These are phyloP conservation scores for Odontomyia ornata DNA, from an alignment of 2,888 invertebrate genomes.

Conservation along the genomic window DNA sequence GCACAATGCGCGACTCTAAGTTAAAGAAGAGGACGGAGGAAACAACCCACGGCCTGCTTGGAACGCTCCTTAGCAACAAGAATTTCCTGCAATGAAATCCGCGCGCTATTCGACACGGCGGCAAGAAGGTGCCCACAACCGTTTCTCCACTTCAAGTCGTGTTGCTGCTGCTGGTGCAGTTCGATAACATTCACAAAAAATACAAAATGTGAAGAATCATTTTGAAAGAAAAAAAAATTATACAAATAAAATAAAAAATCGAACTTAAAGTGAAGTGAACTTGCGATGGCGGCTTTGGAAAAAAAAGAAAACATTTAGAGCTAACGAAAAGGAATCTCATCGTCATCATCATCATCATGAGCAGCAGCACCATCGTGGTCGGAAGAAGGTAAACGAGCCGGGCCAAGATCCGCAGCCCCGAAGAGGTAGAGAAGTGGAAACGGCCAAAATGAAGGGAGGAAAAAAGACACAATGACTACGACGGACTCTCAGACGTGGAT, in stretches of 20 bases:
- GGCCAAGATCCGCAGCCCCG: slow-evolving; percentile 15
- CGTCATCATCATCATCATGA: slow-evolving; percentile 13
- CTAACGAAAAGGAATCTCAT: slow-evolving; percentile 24
- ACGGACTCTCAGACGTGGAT: slow-evolving; percentile 5
- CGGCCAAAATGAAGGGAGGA: slow-evolving; percentile 1
- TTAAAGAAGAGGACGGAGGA: not conserved
- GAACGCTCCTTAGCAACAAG: slow-evolving; percentile 29
- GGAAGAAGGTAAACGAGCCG: slow-evolving; percentile 9
- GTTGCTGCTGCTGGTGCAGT: not conserved
- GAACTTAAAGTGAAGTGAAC: not conserved
- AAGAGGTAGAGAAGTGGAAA: slow-evolving; percentile 20
- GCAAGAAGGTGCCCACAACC: not conserved
- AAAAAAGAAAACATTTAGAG: not conserved
- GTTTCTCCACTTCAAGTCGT: not conserved
- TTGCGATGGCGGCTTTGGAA: not conserved
- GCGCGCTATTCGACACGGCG: slow-evolving; percentile 30
- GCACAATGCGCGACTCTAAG: not conserved
- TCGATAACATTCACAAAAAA: slow-evolving; percentile 9
- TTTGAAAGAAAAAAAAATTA: not conserved
- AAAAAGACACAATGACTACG: slow-evolving; percentile 6
- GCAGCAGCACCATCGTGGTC: not conserved
- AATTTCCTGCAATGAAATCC: slow-evolving; percentile 19
- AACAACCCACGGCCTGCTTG: not conserved
- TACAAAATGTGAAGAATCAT: not conserved
- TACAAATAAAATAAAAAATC: too few relatives aligned